These are phyloP conservation scores for Hyaena hyaena DNA, from an alignment of 2,113 vertebrate species.

Conservation along the genomic window DNA sequence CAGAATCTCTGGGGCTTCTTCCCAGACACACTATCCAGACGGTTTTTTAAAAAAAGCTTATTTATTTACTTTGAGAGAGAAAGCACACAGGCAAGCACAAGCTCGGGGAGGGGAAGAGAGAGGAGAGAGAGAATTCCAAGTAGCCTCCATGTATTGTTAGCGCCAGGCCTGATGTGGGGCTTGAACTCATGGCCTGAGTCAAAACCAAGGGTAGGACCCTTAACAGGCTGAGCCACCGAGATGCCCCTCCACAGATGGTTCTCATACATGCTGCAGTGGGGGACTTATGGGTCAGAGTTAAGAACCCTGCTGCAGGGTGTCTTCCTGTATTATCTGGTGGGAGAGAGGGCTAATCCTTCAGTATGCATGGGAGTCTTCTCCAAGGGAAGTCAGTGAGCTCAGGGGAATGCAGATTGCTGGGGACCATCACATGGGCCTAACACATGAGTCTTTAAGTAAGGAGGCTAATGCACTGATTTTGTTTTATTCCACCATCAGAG, in stretches of 20 bases:
- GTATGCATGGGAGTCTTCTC: not conserved
- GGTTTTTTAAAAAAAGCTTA: too few relatives aligned
- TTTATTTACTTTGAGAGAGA: too few relatives aligned
- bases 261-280: not conserved
- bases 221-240: too few relatives aligned
- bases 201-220: too few relatives aligned
- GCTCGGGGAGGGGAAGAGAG: too few relatives aligned
- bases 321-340: not conserved
- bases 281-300: not conserved
- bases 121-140: too few relatives aligned
- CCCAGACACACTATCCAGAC: not conserved
- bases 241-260: not conserved
- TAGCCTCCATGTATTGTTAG: too few relatives aligned
- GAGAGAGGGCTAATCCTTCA: not conserved
- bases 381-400: not conserved
- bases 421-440: not conserved
- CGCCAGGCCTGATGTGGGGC: too few relatives aligned
- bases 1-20: not conserved
- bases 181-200: too few relatives aligned
- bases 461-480: not conserved
- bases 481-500: slow-evolving; percentile 1
- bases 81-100: too few relatives aligned
- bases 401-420: not conserved
- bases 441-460: not conserved
- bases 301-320: not conserved